Evolutionary conservation across 2,113 vertebrate species (phyloP).

Genomic region (Hystrix cristata): DNA sequence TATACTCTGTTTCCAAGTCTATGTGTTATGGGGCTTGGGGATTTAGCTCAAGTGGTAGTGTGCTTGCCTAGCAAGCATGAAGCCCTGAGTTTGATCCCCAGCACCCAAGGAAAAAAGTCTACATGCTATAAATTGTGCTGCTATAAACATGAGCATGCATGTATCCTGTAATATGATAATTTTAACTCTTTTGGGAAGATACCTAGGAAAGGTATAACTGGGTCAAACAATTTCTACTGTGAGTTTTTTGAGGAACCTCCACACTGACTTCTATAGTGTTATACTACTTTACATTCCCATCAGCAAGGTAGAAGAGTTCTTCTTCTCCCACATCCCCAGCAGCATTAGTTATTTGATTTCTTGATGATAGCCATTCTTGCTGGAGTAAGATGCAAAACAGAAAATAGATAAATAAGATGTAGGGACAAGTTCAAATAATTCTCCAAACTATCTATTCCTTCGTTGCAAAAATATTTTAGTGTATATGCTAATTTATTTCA

Average conservation of each 20-base stretch:
- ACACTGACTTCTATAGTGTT: background rate
- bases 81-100: too few species aligned
- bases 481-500: background rate
- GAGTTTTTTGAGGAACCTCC: background rate
- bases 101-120: background rate
- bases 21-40: background rate
- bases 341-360: background rate
- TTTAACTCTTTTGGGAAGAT: background rate
- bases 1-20: background rate
- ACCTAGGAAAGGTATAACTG: background rate
- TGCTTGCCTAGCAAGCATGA: too few species aligned
- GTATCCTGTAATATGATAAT: background rate
- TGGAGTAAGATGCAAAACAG: background rate
- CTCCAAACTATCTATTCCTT: background rate
- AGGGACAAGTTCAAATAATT: background rate
- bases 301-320: background rate
- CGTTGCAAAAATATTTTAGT: background rate
- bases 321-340: background rate
- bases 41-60: too few species aligned
- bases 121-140: background rate
- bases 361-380: background rate
- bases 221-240: background rate
- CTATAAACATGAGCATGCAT: background rate
- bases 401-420: background rate
- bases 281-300: background rate